These are phyloP conservation scores for Larimichthys polyactis DNA, from an alignment of 2,113 vertebrate species.

Conservation along the genomic window DNA sequence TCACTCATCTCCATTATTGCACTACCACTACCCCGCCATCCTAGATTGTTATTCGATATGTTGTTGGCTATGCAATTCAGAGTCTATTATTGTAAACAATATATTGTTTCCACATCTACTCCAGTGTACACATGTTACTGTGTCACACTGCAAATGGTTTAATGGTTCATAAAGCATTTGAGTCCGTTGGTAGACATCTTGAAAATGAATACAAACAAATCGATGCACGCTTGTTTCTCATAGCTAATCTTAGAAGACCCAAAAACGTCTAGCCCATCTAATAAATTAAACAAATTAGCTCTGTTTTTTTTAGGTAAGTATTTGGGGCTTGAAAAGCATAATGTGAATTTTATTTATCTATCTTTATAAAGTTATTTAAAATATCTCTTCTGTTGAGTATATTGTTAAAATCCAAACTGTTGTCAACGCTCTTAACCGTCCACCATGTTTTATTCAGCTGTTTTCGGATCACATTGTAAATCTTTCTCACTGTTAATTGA, in stretches of 20 bases:
- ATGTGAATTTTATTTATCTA: too few species aligned
- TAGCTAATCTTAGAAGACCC: too few species aligned
- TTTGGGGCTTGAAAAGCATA: neutral
- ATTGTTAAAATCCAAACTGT: neutral
- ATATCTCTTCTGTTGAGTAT: neutral
- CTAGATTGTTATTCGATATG: slow-evolving; percentile 7
- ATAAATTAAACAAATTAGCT: too few species aligned
- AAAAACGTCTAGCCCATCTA: too few species aligned
- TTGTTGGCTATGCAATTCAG: slow-evolving; percentile 24
- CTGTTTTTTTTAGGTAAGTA: neutral
- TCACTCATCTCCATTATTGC: slow-evolving; percentile 36
- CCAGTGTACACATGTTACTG: neutral
- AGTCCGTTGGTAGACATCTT: neutral
- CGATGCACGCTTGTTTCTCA: too few species aligned
- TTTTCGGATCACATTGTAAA: neutral
- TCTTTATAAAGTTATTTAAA: neutral
- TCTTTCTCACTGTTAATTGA: neutral
- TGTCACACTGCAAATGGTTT: neutral
- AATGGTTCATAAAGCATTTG: neutral
- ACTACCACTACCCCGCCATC: neutral
- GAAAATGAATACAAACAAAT: neutral
- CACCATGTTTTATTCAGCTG: neutral
- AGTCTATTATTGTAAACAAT: neutral
- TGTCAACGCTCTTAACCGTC: neutral
- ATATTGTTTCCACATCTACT: slow-evolving; percentile 20